Conservation (phyloP, 2,113 vertebrate species). For the Fukomys damarensis region DNA sequence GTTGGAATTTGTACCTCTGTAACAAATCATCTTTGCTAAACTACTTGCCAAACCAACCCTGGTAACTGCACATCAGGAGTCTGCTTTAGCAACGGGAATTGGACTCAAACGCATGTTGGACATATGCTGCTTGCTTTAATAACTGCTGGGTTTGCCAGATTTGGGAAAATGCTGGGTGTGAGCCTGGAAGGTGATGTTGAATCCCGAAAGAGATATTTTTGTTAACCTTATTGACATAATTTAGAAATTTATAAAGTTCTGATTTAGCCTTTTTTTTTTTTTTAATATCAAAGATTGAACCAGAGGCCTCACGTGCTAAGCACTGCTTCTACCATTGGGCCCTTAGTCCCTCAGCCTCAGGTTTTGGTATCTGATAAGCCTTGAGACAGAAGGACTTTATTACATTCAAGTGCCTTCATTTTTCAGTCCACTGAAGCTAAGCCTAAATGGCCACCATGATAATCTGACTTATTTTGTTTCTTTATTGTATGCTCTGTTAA, state of each 20-base stretch:
- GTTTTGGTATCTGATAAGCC: not conserved
- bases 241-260: not conserved
- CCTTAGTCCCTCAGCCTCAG: not conserved
- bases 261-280: not conserved
- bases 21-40: not conserved
- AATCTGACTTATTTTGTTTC: not conserved
- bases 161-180: not conserved
- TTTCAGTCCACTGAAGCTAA: not conserved
- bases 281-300: not conserved
- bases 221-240: conserved; percentile 17
- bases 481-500: not conserved
- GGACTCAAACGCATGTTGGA: not conserved
- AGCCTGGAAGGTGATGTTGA: not conserved
- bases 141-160: not conserved
- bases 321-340: not conserved
- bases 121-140: not conserved
- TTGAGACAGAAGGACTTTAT: not conserved
- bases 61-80: not conserved
- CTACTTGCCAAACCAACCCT: not conserved
- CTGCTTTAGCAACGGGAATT: not conserved
- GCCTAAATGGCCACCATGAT: not conserved
- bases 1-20: not conserved
- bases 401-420: not conserved
- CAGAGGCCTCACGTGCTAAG: not conserved
- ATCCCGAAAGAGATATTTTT: not conserved